A percentile compares a stretch with the other conserved stretches of the same genome.
These are phyloP conservation scores for Steinernema carpocapsae DNA, from an alignment of 2,888 invertebrate species.

Conservation along the genomic window DNA sequence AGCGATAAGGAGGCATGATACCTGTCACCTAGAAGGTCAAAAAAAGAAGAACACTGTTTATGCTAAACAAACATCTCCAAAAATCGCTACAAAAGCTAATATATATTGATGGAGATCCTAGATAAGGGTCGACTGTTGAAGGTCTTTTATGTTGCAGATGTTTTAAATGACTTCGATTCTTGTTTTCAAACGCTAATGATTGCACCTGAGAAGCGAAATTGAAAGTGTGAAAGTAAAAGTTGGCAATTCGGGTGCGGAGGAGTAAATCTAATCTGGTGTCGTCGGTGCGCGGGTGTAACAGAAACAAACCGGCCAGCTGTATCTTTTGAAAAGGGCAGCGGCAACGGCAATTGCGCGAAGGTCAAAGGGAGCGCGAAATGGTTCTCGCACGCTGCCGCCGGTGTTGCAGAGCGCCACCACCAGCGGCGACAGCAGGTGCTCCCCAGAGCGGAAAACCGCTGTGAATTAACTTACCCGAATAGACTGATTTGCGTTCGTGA, in stretches of 20 bases:
- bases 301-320: conserved; percentile 28
- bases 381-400: too few relatives aligned
- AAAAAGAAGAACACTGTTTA: too few relatives aligned
- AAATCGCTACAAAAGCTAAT: too few relatives aligned
- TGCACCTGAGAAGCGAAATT: not conserved
- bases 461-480: conserved; percentile 29
- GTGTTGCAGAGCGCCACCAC: too few relatives aligned
- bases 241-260: not conserved
- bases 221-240: not conserved
- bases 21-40: too few relatives aligned
- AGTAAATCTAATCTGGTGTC: not conserved
- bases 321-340: conserved; percentile 25
- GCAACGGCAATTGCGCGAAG: conserved; percentile 31
- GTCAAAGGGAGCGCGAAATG: conserved; percentile 32
- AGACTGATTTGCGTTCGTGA: conserved; percentile 26
- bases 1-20: too few relatives aligned
- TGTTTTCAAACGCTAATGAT: too few relatives aligned
- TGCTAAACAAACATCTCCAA: too few relatives aligned
- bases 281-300: not conserved
- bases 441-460: conserved; percentile 19
- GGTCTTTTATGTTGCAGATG: too few relatives aligned
- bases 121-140: too few relatives aligned
- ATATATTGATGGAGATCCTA: too few relatives aligned
- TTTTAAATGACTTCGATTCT: too few relatives aligned
- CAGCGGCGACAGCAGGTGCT: conserved; percentile 19